Conservation (phyloP, 2,888 invertebrate species). For the Andrena fulva region DNA sequence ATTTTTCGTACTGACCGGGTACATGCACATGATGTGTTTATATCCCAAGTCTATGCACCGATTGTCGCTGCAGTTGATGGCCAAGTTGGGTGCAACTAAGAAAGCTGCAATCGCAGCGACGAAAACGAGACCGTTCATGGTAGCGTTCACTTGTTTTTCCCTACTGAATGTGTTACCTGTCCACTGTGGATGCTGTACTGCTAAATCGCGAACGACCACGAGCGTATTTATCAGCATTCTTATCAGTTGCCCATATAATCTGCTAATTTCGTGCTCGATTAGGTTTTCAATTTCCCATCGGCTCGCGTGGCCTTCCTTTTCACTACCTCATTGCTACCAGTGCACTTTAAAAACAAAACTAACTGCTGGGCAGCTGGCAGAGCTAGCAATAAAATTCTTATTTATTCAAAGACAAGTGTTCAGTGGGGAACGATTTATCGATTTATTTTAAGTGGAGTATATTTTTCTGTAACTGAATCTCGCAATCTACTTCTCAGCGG, state of each 20-base stretch:
- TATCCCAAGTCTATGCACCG: neutral
- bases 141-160: neutral
- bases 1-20: conserved; percentile 42
- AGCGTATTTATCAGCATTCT: neutral
- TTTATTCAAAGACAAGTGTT: no score
- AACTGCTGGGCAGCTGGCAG: no score
- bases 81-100: neutral
- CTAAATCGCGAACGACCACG: neutral
- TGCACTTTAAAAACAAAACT: no score
- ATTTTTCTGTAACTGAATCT: no score
- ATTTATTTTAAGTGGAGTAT: no score
- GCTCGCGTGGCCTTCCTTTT: no score
- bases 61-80: conserved; percentile 42
- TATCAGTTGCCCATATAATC: conserved; percentile 2
- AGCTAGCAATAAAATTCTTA: no score
- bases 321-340: no score
- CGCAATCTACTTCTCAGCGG: no score
- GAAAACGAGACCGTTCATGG: conserved; percentile 7
- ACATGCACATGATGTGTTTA: conserved; percentile 53
- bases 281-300: neutral
- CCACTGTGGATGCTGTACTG: neutral
- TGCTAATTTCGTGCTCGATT: neutral
- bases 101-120: neutral
- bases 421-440: no score
- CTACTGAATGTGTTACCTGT: neutral